These are phyloP conservation scores for Brachyptera putata DNA, from an alignment of 2,888 invertebrate genomes.

Conservation along the genomic window DNA sequence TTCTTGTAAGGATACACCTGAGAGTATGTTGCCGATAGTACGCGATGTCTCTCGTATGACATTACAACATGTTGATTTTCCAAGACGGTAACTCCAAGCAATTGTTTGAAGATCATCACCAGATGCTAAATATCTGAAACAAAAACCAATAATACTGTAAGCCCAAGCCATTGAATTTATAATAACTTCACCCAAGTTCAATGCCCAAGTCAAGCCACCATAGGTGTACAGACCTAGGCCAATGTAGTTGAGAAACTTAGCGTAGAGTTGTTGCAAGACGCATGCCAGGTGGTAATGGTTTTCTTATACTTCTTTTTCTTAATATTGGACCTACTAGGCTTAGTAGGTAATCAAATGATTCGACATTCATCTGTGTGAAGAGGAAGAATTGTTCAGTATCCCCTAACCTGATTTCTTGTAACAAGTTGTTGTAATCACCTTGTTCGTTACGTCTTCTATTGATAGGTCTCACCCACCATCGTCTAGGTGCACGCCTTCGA, in stretches of 20 bases:
- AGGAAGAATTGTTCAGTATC: slow-evolving; percentile 7
- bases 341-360: background rate
- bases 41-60: background rate
- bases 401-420: slow-evolving; percentile 8
- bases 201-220: too few species aligned
- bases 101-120: background rate
- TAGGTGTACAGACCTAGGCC: background rate
- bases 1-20: background rate
- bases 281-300: background rate
- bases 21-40: background rate
- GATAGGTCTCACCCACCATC: slow-evolving; percentile 13
- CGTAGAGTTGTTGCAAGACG: slow-evolving; percentile 7
- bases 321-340: background rate
- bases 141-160: slow-evolving; percentile 42
- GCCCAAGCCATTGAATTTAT: background rate
- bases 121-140: slow-evolving; percentile 34
- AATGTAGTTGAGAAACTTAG: background rate
- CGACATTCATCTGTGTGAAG: background rate
- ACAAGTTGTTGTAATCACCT: slow-evolving; percentile 7
- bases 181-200: background rate
- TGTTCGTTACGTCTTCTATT: background rate
- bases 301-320: background rate
- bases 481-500: background rate
- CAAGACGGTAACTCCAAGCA: background rate
- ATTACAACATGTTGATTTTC: background rate